Evolutionary conservation across 2,113 vertebrate genomes (phyloP).

Genomic region (Engystomops pustulosus): DNA sequence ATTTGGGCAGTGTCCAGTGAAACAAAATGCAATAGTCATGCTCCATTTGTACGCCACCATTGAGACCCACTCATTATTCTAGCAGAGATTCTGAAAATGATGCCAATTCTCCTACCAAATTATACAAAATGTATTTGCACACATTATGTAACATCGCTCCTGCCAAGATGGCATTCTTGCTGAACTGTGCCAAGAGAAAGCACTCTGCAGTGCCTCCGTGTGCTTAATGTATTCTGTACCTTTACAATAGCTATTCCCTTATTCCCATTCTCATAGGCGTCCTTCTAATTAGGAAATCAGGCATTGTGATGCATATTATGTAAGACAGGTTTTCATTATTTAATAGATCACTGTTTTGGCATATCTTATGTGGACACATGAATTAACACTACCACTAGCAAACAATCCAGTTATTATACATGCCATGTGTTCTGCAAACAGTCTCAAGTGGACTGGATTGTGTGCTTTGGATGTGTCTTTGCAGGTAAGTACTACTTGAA

Average conservation of each 20-base stretch:
- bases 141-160: conserved; percentile 3
- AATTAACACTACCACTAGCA: neutral
- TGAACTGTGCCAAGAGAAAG: neutral
- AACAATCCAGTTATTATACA: neutral
- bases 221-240: neutral
- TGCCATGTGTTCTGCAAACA: neutral
- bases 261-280: conserved; percentile 1
- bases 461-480: neutral
- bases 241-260: conserved; percentile 16
- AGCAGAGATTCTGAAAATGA: neutral
- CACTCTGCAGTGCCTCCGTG: neutral
- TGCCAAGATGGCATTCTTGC: conserved; percentile 12
- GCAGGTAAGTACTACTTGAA: neutral
- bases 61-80: conserved; percentile 1
- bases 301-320: neutral
- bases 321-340: conserved; percentile 6
- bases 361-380: neutral
- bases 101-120: conserved; percentile 14
- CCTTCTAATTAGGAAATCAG: conserved; percentile 11
- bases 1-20: neutral
- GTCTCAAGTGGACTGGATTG: neutral
- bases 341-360: neutral
- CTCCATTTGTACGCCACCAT: neutral
- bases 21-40: neutral
- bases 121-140: conserved; percentile 10